Percentiles rank a stretch among this genome's conserved stretches.
These are phyloP conservation scores for Martes martes DNA, from an alignment of 2,113 vertebrate genomes.

Conservation along the genomic window DNA sequence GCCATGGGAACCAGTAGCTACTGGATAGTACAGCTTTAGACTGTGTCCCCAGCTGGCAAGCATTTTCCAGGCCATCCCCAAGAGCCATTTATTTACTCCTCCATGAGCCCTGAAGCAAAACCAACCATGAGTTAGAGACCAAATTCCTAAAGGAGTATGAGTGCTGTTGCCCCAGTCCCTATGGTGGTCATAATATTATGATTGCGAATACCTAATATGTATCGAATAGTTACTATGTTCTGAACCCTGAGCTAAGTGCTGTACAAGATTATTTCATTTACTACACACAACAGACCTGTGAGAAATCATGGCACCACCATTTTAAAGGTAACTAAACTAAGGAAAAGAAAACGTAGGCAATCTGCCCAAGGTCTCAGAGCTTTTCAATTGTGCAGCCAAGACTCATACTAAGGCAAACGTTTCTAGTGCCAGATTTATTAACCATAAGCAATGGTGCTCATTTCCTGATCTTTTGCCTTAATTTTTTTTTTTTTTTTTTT, in stretches of 20 bases:
- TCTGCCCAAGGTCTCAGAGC: background rate
- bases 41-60: background rate
- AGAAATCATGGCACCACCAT: background rate
- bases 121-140: background rate
- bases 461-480: background rate
- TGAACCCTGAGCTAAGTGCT: background rate
- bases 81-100: background rate
- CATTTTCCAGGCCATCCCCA: background rate
- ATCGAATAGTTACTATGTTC: background rate
- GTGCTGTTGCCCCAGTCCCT: background rate
- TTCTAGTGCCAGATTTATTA: background rate
- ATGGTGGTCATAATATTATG: background rate
- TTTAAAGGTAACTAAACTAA: background rate
- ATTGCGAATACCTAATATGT: background rate
- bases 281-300: background rate
- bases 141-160: background rate
- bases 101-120: background rate
- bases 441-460: background rate
- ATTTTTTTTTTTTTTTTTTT: background rate
- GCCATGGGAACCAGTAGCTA: background rate
- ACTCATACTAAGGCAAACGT: background rate
- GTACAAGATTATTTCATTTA: background rate
- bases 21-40: background rate
- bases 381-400: background rate
- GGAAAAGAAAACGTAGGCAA: background rate